Evolutionary conservation across 2,797 vertebrate species (phyloP).

Genomic region (Astyanax mexicanus): DNA sequence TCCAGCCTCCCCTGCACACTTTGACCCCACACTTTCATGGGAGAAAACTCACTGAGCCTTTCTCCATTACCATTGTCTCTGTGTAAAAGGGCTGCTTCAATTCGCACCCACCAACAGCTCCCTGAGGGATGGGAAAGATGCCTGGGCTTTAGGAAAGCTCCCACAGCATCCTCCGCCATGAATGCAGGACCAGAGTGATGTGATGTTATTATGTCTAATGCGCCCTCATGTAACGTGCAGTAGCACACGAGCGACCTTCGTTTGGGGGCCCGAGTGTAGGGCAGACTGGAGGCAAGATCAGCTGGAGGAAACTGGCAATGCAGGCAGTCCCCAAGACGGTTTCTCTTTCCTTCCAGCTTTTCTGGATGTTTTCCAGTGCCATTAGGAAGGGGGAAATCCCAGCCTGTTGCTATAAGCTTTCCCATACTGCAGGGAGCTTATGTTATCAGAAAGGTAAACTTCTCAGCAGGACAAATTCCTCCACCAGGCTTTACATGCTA

Average conservation of each 20-base stretch:
- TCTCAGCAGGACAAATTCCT: slow-evolving; percentile 83
- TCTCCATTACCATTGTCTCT: slow-evolving; percentile 51
- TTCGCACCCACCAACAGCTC: slow-evolving; percentile 51
- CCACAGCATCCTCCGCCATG: slow-evolving; percentile 47
- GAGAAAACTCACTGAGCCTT: slow-evolving; percentile 75
- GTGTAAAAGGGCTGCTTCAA: slow-evolving; percentile 56
- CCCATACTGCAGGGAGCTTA: slow-evolving; percentile 90
- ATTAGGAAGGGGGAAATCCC: slow-evolving; percentile 89
- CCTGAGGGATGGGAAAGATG: slow-evolving; percentile 36
- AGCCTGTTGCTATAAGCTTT: slow-evolving; percentile 89
- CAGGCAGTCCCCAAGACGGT: slow-evolving; percentile 74
- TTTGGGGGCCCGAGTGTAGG: slow-evolving; percentile 52
- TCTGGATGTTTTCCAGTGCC: slow-evolving; percentile 87
- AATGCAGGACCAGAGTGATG: slow-evolving; percentile 22
- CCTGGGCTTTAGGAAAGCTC: slow-evolving; percentile 39
- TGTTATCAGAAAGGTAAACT: slow-evolving; percentile 94
- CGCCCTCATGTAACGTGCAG: slow-evolving; percentile 36
- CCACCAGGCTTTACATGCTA: slow-evolving; percentile 80
- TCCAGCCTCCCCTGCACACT: slow-evolving; percentile 50
- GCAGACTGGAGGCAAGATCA: slow-evolving; percentile 69
- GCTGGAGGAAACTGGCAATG: slow-evolving; percentile 71
- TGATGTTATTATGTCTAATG: slow-evolving; percentile 35
- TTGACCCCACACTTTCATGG: slow-evolving; percentile 80
- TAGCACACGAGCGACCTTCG: slow-evolving; percentile 46
- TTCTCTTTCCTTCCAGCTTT: slow-evolving; percentile 70